Evolutionary conservation across 2,888 invertebrate genomes (phyloP), one percentile per base, ranked within the genome.

Genomic region (Orchestes rusci): DNA sequence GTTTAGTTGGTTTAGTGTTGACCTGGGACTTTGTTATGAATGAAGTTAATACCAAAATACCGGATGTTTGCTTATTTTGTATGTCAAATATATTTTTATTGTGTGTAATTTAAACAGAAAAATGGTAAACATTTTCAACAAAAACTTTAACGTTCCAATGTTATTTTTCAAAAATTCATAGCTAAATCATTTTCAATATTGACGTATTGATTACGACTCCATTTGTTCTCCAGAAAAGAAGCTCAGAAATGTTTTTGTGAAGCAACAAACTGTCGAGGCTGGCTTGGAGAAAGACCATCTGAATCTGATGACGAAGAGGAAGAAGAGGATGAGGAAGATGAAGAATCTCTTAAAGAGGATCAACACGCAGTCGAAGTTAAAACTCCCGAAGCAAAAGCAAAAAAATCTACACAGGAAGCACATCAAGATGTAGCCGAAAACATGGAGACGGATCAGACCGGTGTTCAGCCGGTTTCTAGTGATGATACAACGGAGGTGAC

Each of bases 241-340:
- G 95, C 96, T 1, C 97, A 99, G 70, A 84, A 84, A 51, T 99
- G 99, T 70, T 94, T 79, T 67, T 99, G 99, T 68, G 93, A 90
- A 55, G 77, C 95, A 1, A 63, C 76, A 7, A 84, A 80, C 57
- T 99, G 99, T 64, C 82, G 93, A 16, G 97, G 99, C 0, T 94
- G 90, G 85, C 90, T 99, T 51, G 97, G 97, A 1, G 87, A 85
- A 41, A 84, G 89, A 57, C 90, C 90, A 0, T 84, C 85, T 18
- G 77, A 77, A 42, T 79, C 77, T 42, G 77, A 79, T 37, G 79
- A 78, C 15, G 75, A 76, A 48, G 75, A 76, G 30, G 73, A 73
- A 19, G 71, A 71, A 32, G 71, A 72, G 36, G 71, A 71, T 34
- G 70, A 71, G 20, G 68, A 69, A 23, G 63, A 65, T 15, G 66